Evolutionary conservation across 2,113 vertebrate species (phyloP).

Genomic region (Stercorarius parasiticus): DNA sequence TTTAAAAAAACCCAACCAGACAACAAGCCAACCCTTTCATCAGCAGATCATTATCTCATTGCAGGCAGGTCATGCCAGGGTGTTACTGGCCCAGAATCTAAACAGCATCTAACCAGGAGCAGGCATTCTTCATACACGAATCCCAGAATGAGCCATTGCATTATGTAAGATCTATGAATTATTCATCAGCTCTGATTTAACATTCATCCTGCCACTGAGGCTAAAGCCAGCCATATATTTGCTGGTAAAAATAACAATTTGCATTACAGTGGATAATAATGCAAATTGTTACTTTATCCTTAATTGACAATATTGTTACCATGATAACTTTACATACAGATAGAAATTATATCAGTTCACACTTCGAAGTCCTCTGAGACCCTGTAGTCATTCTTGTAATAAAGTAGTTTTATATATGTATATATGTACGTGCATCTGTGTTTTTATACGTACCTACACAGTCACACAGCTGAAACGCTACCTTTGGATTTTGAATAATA

Average conservation of each 20-base stretch:
- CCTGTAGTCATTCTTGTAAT: not conserved
- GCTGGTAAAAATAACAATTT: constrained; percentile 23
- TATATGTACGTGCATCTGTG: not conserved
- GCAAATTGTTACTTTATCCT: not conserved
- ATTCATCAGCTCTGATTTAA: constrained; percentile 34
- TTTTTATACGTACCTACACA: not conserved
- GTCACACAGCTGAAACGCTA: not conserved
- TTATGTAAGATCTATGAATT: constrained; percentile 52
- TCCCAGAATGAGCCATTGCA: constrained; percentile 24
- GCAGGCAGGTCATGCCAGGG: not conserved
- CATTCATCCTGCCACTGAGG: constrained; percentile 15
- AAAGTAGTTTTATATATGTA: not conserved
- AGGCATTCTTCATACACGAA: constrained; percentile 20
- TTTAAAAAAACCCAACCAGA: not conserved
- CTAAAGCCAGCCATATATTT: not conserved
- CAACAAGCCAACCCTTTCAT: constrained; percentile 18
- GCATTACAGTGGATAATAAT: not conserved
- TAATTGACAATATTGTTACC: not conserved
- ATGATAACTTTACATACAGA: not conserved
- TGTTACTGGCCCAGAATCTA: constrained; percentile 8
- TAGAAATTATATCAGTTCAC: not conserved
- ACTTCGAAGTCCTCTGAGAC: not conserved
- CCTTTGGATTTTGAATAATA: not conserved
- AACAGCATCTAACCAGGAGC: constrained; percentile 5
- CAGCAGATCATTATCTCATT: constrained; percentile 18